Percentiles rank a stretch among this genome's conserved stretches.
These are phyloP conservation scores for Oligia strigilis DNA, from an alignment of 2,888 invertebrate species.

Conservation along the genomic window DNA sequence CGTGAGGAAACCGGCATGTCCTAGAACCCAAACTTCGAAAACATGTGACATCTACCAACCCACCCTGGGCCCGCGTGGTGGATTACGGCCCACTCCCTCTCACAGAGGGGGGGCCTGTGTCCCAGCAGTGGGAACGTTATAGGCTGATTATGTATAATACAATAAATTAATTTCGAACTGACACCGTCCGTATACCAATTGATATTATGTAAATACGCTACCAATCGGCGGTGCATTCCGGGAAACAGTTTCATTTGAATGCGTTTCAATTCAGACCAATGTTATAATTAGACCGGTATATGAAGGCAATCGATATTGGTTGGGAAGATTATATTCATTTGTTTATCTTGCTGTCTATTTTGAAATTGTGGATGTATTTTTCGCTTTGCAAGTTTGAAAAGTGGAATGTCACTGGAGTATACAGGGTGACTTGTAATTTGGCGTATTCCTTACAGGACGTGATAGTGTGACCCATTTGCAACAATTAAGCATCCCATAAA, in stretches of 20 bases:
- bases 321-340: constrained; percentile 16
- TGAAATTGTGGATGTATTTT: neutral
- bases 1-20: neutral
- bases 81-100: neutral
- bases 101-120: neutral
- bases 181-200: neutral
- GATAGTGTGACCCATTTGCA: too few relatives aligned
- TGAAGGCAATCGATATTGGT: constrained; percentile 14
- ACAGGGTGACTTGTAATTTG: too few relatives aligned
- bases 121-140: too few relatives aligned
- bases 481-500: too few relatives aligned
- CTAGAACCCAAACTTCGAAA: neutral
- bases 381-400: neutral
- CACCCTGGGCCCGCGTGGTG: neutral
- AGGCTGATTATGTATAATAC: too few relatives aligned
- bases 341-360: constrained; percentile 5
- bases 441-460: too few relatives aligned
- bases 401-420: too few relatives aligned
- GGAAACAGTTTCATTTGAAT: constrained; percentile 34
- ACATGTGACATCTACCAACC: neutral
- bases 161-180: constrained; percentile 12
- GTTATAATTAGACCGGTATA: constrained; percentile 30
- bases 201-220: constrained; percentile 45
- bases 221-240: neutral
- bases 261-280: constrained; percentile 33